Conservation (phyloP, 2,888 invertebrate genomes). For the Panzeria rudis region DNA sequence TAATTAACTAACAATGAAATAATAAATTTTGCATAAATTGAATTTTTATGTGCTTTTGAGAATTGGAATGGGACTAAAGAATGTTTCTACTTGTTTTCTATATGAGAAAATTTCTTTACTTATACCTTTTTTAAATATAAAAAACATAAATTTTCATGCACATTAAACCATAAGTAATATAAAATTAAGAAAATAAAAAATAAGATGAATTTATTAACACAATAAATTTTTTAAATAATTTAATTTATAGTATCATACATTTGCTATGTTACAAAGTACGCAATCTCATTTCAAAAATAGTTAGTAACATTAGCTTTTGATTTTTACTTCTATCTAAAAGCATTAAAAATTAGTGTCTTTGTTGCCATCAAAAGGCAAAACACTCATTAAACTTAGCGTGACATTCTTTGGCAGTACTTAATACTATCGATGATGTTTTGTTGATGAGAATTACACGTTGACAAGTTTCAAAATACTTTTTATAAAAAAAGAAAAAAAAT, state of each 20-base stretch:
- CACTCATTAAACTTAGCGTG: slow-evolving; percentile 54
- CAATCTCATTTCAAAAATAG: too few relatives aligned
- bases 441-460: slow-evolving; percentile 10
- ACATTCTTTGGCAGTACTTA: background rate
- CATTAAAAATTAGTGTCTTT: background rate
- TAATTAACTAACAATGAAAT: background rate
- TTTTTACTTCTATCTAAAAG: background rate
- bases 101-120: background rate
- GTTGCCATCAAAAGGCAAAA: slow-evolving; percentile 30
- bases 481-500: slow-evolving; percentile 23
- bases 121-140: background rate
- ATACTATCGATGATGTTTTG: background rate
- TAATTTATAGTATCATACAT: too few relatives aligned
- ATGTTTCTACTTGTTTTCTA: background rate
- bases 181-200: background rate
- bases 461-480: slow-evolving; percentile 4
- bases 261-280: too few relatives aligned
- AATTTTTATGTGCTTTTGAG: background rate
- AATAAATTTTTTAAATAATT: background rate
- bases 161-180: background rate
- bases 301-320: background rate
- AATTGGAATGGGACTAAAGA: too few relatives aligned
- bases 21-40: background rate
- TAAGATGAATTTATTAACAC: background rate
- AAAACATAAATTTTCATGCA: background rate